These are phyloP conservation scores for Danionella cerebrum DNA, from an alignment of 2,113 vertebrate genomes.

Conservation along the genomic window DNA sequence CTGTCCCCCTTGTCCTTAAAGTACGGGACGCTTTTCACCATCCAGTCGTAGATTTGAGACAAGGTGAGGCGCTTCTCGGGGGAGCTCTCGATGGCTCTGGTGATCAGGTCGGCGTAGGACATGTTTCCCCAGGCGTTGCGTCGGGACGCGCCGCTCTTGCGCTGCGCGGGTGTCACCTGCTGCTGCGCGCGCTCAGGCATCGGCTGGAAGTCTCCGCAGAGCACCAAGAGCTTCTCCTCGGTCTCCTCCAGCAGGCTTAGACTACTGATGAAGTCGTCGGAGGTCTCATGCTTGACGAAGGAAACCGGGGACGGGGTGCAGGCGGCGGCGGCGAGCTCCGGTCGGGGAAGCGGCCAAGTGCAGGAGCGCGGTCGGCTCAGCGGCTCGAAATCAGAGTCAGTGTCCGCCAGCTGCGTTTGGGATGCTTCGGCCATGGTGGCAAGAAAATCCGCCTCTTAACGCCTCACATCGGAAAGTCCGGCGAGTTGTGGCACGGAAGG, in stretches of 20 bases:
- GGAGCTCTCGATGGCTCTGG: slow-evolving; percentile 94
- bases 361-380: slow-evolving; percentile 77
- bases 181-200: slow-evolving; percentile 60
- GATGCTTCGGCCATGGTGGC: slow-evolving; percentile 74
- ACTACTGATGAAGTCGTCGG: slow-evolving; percentile 78
- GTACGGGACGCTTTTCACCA: slow-evolving; percentile 93
- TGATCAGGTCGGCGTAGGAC: slow-evolving; percentile 97
- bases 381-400: slow-evolving; percentile 84
- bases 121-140: slow-evolving; percentile 96
- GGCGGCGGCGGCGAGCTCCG: slow-evolving; percentile 82
- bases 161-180: slow-evolving; percentile 77
- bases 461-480: slow-evolving; percentile 50
- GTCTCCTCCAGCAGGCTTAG: slow-evolving; percentile 82
- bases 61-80: slow-evolving; percentile 89
- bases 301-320: slow-evolving; percentile 82
- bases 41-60: slow-evolving; percentile 98
- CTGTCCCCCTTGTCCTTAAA: slow-evolving; percentile 97
- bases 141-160: slow-evolving; percentile 92
- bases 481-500: too few species aligned
- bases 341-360: slow-evolving; percentile 81
- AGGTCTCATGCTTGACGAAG: slow-evolving; percentile 76
- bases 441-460: slow-evolving; percentile 40
- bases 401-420: slow-evolving; percentile 71
- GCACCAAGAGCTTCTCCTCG: slow-evolving; percentile 68
- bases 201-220: slow-evolving; percentile 66